Base-by-base conservation (phyloP, 2,888 invertebrate genomes). In the Dasypogon diadema region DNA sequence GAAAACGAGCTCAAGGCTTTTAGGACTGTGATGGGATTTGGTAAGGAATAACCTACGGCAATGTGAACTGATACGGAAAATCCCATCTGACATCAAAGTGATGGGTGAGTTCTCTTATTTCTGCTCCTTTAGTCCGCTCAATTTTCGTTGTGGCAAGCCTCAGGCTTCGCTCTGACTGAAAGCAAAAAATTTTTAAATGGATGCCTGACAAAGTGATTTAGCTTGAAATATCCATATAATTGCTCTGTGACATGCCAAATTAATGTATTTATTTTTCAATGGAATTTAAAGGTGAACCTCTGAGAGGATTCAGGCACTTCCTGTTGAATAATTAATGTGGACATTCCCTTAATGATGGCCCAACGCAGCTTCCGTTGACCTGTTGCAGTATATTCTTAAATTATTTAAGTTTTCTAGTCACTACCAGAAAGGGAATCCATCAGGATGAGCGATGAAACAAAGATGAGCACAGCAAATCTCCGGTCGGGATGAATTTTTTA, bases 71-170 rank as follows among this genome's bases (percentile, higher is more conserved):
- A 74, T 74, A 74, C 63, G 76, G 65, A 74, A 74, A 76, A 68
- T 74, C 18, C 48, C 51, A 48, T 68, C 68, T 74, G 68, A 76
- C 74, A 74, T 74, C 74, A 76, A 76, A 76, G 65, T 56, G 74
- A 76, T 55, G 70, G 51, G 54, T 55, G 26, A 42, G 18, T n/a
- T 18, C 21, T 34, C 46, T 4, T 30, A 34, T 24, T 37, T 21
- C 26, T 18, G 12, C 26, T 48, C 22, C 65, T 22, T 58, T 46
- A 16, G 26, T 26, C 46, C 14, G 18, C 56, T 56, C 3, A 22
- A 18, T 56, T 73, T 48, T 58, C 26, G 46, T 73, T 73, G 24
- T 26, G 26, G 16, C 16, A 46, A 21, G 65, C 48, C 48, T 12
- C 48, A 54, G 26, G 24, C 48, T 18, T 46, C 16, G n/a, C 22